These are phyloP conservation scores for Achlya flavicornis DNA, from an alignment of 2,888 invertebrate genomes.

Conservation along the genomic window DNA sequence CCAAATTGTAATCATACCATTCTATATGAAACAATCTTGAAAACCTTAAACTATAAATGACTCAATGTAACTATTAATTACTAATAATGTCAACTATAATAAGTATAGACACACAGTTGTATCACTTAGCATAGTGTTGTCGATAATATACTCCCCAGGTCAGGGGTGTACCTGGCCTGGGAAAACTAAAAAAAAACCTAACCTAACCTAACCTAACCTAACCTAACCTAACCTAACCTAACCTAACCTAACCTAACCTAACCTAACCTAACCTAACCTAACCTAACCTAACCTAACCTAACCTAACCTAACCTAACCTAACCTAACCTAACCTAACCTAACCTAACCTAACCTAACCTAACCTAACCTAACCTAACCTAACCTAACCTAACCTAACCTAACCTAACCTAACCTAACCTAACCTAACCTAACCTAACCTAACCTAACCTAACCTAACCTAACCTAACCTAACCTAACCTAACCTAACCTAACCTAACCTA, in stretches of 20 bases:
- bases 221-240: constrained; percentile 23
- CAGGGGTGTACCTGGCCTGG: too few species aligned
- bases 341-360: constrained; percentile 22
- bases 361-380: constrained; percentile 23
- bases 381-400: constrained; percentile 23
- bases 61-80: too few species aligned
- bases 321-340: constrained; percentile 23
- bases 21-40: too few species aligned
- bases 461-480: constrained; percentile 25
- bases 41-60: too few species aligned
- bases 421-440: constrained; percentile 23
- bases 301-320: constrained; percentile 22
- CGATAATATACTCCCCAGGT: too few species aligned
- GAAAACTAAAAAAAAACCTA: too few species aligned
- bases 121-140: too few species aligned
- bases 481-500: constrained; percentile 23
- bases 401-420: constrained; percentile 23
- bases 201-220: constrained; percentile 25
- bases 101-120: too few species aligned
- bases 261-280: constrained; percentile 21
- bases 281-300: constrained; percentile 19
- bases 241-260: constrained; percentile 19
- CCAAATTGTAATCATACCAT: too few species aligned
- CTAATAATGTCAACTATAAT: too few species aligned
- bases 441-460: constrained; percentile 25